Percentiles rank a stretch among this genome's conserved stretches.
Conservation (phyloP, 2,888 invertebrate genomes). For the Tetropium fuscum region DNA sequence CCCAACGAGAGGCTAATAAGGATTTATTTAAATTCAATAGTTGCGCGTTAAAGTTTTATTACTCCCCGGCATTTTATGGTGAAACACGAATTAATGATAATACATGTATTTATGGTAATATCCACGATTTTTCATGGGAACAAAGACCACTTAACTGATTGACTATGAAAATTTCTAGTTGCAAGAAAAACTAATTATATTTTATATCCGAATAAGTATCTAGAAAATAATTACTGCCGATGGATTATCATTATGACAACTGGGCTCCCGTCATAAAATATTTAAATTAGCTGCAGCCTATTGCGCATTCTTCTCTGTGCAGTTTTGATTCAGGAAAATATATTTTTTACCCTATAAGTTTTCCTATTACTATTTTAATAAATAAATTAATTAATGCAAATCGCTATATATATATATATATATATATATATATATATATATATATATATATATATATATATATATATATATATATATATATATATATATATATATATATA, state of each 20-base stretch:
- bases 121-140: conserved; percentile 30
- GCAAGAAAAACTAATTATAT: conserved; percentile 36
- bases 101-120: conserved; percentile 35
- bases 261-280: conserved; percentile 24
- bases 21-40: conserved; percentile 22
- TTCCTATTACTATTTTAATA: no score
- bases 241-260: conserved; percentile 27
- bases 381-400: no score
- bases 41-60: conserved; percentile 21
- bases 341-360: not conserved
- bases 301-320: no score
- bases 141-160: conserved; percentile 30
- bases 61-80: conserved; percentile 23
- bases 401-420: no score
- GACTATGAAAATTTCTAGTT: conserved; percentile 31
- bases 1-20: conserved; percentile 5
- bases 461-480: no score
- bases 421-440: no score
- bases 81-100: conserved; percentile 27
- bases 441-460: no score
- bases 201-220: conserved; percentile 29
- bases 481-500: no score
- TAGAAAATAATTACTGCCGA: conserved; percentile 26
- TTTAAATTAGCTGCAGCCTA: conserved; percentile 26
- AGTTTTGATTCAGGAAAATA: no score